Evolutionary conservation across 2,113 vertebrate genomes (phyloP).

Genomic region (Hemicordylus capensis): DNA sequence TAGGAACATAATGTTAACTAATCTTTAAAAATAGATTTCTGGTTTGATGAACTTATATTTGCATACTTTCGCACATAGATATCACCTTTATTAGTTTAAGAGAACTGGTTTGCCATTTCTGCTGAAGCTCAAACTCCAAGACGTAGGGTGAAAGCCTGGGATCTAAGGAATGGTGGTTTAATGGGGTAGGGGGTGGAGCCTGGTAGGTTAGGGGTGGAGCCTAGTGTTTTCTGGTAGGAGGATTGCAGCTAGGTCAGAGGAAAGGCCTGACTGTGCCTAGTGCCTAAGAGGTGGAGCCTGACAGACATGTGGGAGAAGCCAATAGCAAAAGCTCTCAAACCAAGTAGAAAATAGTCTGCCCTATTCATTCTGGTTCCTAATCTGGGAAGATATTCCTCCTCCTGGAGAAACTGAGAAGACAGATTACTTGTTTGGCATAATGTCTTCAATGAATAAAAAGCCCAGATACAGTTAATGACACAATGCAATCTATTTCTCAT

Average conservation of each 20-base stretch:
- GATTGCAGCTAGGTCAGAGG: neutral
- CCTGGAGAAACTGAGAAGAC: neutral
- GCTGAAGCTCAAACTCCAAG: neutral
- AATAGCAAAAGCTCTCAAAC: neutral
- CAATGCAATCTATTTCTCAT: conserved; percentile 34
- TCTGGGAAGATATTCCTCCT: no score
- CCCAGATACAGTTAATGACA: conserved; percentile 42
- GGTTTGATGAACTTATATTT: neutral
- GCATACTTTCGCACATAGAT: neutral
- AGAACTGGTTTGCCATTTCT: neutral
- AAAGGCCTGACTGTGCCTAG: neutral
- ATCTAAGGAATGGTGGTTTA: neutral
- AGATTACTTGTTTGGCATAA: conserved; percentile 12
- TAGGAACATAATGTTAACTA: no score
- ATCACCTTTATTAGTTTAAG: neutral
- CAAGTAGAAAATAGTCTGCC: neutral
- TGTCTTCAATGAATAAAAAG: conserved; percentile 14
- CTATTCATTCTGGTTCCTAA: neutral
- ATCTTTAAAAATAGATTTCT: neutral
- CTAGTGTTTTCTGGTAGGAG: neutral
- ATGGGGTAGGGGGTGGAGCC: neutral
- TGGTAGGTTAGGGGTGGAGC: neutral
- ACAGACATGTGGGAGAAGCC: neutral
- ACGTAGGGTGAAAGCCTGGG: neutral
- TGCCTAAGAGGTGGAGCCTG: neutral